Percentiles rank a stretch among this genome's conserved stretches.
Evolutionary conservation across 1,140 invertebrate species (phyloP).

Genomic region (Hylaeus volcanicus): DNA sequence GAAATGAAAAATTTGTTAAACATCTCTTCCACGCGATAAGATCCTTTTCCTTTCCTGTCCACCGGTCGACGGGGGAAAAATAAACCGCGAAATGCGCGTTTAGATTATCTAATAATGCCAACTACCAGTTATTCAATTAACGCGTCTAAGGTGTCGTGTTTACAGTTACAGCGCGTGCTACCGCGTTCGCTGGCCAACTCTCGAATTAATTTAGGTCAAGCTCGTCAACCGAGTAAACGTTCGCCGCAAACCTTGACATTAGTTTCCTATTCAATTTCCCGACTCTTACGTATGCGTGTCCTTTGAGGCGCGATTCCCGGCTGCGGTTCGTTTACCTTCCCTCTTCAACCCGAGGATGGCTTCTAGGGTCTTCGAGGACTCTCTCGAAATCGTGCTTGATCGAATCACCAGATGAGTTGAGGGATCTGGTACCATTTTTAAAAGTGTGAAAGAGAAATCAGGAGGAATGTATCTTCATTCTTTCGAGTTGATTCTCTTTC

Average conservation of each 20-base stretch:
- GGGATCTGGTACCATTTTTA: too few species aligned
- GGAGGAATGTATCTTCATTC: too few species aligned
- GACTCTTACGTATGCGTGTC: neutral
- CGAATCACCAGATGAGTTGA: too few species aligned
- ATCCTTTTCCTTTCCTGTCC: neutral
- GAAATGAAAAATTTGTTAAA: too few species aligned
- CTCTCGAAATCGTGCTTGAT: too few species aligned
- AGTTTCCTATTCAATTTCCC: neutral
- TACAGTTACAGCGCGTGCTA: constrained; percentile 11
- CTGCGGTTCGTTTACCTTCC: too few species aligned
- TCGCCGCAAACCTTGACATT: constrained; percentile 1
- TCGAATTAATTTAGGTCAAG: constrained; percentile 5
- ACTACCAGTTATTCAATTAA: neutral
- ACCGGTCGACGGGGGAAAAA: neutral
- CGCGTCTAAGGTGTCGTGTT: neutral
- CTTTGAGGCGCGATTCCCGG: neutral
- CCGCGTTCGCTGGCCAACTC: constrained; percentile 3
- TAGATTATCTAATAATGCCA: neutral
- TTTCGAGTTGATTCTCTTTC: too few species aligned
- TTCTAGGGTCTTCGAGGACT: neutral
- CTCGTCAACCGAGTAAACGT: neutral
- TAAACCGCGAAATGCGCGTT: neutral
- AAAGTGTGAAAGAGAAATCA: too few species aligned
- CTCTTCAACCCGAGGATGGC: neutral
- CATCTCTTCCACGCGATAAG: too few species aligned